Evolutionary conservation across 1,140 invertebrate genomes (phyloP), one percentile per base, ranked within the genome.

Genomic region (Palaemon carinicauda): DNA sequence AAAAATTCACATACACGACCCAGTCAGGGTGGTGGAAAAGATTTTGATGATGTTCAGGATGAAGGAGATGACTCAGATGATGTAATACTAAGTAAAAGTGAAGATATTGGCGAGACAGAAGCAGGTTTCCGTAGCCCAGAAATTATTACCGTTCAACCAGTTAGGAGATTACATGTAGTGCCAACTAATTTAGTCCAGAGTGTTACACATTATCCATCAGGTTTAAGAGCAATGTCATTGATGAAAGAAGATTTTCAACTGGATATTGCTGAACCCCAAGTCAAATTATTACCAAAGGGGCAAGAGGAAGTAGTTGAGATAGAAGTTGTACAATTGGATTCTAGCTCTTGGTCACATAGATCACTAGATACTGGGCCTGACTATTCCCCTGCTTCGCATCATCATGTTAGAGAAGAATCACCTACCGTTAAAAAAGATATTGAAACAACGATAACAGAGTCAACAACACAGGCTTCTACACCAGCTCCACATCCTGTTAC

Each of bases 201-300:
- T 15, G 75, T 65, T 51, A 86, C 84, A 5, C 84, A 86, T 21
- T 86, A 86, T 52, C 84, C 84, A 1, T 78, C 84, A 29, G 77
- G 84, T 21, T 60, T 86, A 3, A 41, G 65, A 15, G 75, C 78
- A 7, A 54, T 86, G 84, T 86, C 84, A 5, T 69, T 86, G 60
- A 86, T 60, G 7, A 86, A 74, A 29, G 84, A 86, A 29, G 84
- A 86, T 77, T 86, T 86, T 51, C 84, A 86, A 19, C 53, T 86
- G 0, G 84, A 50, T 14, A 9, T 86, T 9, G 12, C 50, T 4
- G 84, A 74, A 27, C 84, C 84, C 24, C 77, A 80, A 29, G 51
- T 86, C 10, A 80, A 53, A 52, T 33, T 31, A 7, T 69, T 86
- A 15, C 56, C 29, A 19, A 27, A 73, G 5, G 77, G 77, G 9